Conservation (phyloP, 2,888 invertebrate genomes). For the Stenurella melanura region DNA sequence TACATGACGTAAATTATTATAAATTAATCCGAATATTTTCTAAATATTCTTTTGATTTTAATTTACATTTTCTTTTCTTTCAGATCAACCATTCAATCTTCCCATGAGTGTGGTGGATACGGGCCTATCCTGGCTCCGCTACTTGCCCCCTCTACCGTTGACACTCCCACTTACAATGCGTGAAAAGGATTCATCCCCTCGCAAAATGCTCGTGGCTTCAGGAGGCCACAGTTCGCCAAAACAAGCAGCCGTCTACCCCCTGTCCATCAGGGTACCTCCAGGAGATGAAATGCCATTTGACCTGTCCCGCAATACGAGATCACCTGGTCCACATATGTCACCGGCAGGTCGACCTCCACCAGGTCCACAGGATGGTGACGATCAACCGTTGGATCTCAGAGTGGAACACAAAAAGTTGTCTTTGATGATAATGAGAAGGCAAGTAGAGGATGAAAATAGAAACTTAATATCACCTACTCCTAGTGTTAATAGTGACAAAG, state of each 20-base stretch:
- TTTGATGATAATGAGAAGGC: slow-evolving; percentile 72
- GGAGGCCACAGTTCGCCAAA: slow-evolving; percentile 81
- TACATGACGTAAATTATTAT: no score
- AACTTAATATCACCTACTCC: slow-evolving; percentile 83
- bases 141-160: slow-evolving; percentile 74
- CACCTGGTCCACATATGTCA: slow-evolving; percentile 76
- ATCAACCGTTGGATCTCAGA: slow-evolving; percentile 91
- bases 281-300: slow-evolving; percentile 80
- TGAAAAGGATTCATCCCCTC: slow-evolving; percentile 94
- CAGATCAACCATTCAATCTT: slow-evolving; percentile 63
- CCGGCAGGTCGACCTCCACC: slow-evolving; percentile 77
- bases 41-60: background rate
- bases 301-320: slow-evolving; percentile 75
- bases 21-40: no score
- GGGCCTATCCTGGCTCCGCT: slow-evolving; percentile 76
- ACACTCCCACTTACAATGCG: slow-evolving; percentile 81
- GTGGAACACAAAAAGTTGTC: slow-evolving; percentile 86
- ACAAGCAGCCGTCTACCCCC: slow-evolving; percentile 84
- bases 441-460: slow-evolving; percentile 90
- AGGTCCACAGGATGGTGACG: slow-evolving; percentile 75
- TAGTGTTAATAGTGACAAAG: slow-evolving; percentile 70
- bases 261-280: slow-evolving; percentile 78
- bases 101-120: slow-evolving; percentile 86
- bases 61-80: slow-evolving; percentile 42
- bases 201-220: slow-evolving; percentile 84